Conservation (phyloP, 2,113 vertebrate genomes). For the Halichoeres trimaculatus region DNA sequence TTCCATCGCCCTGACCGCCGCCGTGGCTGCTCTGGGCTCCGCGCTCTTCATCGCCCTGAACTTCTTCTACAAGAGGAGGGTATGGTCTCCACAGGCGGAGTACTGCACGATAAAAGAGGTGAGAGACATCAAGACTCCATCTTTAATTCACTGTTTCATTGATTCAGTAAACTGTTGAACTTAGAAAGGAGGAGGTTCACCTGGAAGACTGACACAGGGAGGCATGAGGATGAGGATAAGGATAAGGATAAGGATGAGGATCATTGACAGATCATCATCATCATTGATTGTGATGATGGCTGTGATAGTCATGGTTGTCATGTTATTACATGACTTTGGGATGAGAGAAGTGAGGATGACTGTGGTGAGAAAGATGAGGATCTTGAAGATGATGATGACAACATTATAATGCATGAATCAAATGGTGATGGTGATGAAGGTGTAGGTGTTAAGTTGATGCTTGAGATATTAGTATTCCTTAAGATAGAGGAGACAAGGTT, state of each 20-base stretch:
- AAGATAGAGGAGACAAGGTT: too few species aligned
- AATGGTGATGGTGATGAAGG: too few species aligned
- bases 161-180: neutral
- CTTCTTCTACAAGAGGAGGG: constrained; percentile 80
- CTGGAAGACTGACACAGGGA: neutral
- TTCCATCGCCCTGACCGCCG: constrained; percentile 85
- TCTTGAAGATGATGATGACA: too few species aligned
- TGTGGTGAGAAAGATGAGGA: too few species aligned
- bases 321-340: too few species aligned
- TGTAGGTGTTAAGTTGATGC: too few species aligned
- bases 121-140: neutral
- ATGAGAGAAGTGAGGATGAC: too few species aligned
- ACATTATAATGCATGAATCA: too few species aligned
- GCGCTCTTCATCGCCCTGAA: constrained; percentile 88
- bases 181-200: neutral
- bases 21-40: constrained; percentile 87
- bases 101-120: constrained; percentile 75
- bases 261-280: too few species aligned
- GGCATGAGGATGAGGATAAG: neutral
- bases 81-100: constrained; percentile 79
- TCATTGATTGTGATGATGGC: too few species aligned
- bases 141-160: neutral
- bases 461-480: neutral
- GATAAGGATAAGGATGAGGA: neutral
- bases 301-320: too few species aligned